Base-by-base conservation (phyloP, 2,888 invertebrate genomes). In the Coenonympha arcania region DNA sequence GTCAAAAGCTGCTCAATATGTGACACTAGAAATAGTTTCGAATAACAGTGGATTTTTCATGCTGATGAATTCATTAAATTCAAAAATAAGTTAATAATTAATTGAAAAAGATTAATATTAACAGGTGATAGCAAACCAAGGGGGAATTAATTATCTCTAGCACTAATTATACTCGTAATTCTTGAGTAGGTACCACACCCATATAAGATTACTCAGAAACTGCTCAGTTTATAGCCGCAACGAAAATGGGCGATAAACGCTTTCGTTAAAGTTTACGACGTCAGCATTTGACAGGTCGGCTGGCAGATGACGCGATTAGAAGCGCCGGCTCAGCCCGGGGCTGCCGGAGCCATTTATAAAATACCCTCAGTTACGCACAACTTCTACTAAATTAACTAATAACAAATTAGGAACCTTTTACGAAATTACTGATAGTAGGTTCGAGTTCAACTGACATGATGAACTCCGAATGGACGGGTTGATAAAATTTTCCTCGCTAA, bases 181-280 rank as follows among this genome's bases (percentile, higher is more conserved):
- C n/a, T 19, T 22, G 22, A 37, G 15, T 22, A 13, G 13, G 20
- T 22, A 13, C 20, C 24, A 9, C 15, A 22, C 16, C 15, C n/a
- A n/a, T 39, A 9, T 22, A 39, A 18, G 19, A 41, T 24, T 9
- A 18, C 41, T n/a, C 28, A 11, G 6, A 1, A 31, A 47, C 26
- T 63, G 64, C 62, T 28, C 9, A 22, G 60, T 64, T 63, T 54
- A 45, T 54, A 60, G 71, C 73, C 55, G 49, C 31, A 28, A 50
- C 48, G 47, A 56, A 61, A 68, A 64, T 60, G 56, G 56, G 63
- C 69, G 67, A 71, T 79, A 76, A 78, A 75, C 69, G 71, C 63
- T 56, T 52, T 60, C 72, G 69, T 73, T 72, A 68, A 73, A 76
- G 66, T 77, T 76, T 73, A 78, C 73, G 76, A 69, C 67, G 63